Percentiles rank a stretch among this genome's conserved stretches.
Conservation (phyloP, 2,888 invertebrate species). For the Brachyptera risi region DNA sequence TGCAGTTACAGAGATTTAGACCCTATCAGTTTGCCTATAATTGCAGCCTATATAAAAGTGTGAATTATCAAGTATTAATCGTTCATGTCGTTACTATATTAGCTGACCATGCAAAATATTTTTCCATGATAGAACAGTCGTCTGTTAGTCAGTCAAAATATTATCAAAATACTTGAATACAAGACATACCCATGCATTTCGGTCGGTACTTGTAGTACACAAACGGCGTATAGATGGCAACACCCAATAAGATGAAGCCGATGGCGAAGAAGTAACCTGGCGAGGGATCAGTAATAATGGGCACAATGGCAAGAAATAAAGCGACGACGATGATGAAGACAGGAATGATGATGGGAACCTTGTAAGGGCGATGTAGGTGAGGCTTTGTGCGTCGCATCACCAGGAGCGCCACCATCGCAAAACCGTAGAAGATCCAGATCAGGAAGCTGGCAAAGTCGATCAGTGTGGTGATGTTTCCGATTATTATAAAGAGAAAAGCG, state of each 20-base stretch:
- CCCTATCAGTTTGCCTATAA: too few relatives aligned
- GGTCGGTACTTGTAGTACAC: conserved; percentile 66
- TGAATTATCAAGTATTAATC: too few relatives aligned
- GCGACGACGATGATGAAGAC: conserved; percentile 66
- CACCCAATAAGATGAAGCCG: conserved; percentile 64
- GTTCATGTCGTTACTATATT: too few relatives aligned
- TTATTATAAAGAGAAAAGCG: conserved; percentile 64
- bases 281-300: conserved; percentile 71
- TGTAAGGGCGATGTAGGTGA: conserved; percentile 65
- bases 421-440: conserved; percentile 82
- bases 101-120: too few relatives aligned
- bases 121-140: too few relatives aligned
- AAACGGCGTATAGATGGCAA: conserved; percentile 67
- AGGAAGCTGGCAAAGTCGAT: conserved; percentile 86
- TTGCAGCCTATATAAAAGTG: too few relatives aligned
- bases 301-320: conserved; percentile 66
- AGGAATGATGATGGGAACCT: conserved; percentile 68
- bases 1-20: too few relatives aligned
- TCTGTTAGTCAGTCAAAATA: too few relatives aligned
- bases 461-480: conserved; percentile 68
- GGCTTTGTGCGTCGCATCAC: conserved; percentile 67
- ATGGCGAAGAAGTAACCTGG: conserved; percentile 72
- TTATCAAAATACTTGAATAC: too few relatives aligned
- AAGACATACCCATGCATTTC: conserved; percentile 61
- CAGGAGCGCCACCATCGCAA: conserved; percentile 73